phyloP scores from a whole-genome alignment of 1,140 invertebrate genomes.

The Anadara kagoshimensis region DNA sequence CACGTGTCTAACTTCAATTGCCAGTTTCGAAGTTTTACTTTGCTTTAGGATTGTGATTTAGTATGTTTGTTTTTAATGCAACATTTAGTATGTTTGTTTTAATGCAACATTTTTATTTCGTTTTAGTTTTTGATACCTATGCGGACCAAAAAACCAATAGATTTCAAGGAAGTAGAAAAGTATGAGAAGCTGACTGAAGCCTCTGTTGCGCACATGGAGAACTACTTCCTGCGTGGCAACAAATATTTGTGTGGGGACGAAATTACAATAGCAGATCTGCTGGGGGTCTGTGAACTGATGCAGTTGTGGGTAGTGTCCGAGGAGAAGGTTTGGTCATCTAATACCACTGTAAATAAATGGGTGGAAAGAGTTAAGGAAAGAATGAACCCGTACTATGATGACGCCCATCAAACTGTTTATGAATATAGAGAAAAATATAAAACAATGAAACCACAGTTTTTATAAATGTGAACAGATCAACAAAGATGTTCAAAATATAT shows the following conservation, averaged over 20 bases:
- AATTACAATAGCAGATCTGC: slow-evolving; percentile 85
- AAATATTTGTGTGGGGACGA: slow-evolving; percentile 82
- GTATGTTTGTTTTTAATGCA: no score
- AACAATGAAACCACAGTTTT: neutral
- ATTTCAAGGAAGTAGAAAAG: neutral
- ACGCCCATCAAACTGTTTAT: slow-evolving; percentile 76
- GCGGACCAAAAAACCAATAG: no score
- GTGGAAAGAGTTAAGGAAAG: slow-evolving; percentile 78
- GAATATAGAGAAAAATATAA: neutral
- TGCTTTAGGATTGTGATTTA: no score
- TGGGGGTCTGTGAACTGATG: slow-evolving; percentile 88
- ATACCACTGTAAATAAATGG: slow-evolving; percentile 80
- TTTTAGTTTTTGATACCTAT: no score
- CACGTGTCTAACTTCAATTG: no score
- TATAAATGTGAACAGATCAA: neutral
- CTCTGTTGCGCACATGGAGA: slow-evolving; percentile 70
- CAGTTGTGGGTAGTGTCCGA: slow-evolving; percentile 83
- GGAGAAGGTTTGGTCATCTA: slow-evolving; percentile 78
- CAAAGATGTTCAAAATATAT: no score
- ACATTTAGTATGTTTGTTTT: no score
- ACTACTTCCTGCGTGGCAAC: slow-evolving; percentile 73
- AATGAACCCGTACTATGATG: slow-evolving; percentile 80
- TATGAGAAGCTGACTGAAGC: slow-evolving; percentile 51
- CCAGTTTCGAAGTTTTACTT: no score
- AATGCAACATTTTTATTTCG: no score